Base-by-base conservation (phyloP, 53 echinoderm and acorn worm genomes). In the Stichopus horrens region DNA sequence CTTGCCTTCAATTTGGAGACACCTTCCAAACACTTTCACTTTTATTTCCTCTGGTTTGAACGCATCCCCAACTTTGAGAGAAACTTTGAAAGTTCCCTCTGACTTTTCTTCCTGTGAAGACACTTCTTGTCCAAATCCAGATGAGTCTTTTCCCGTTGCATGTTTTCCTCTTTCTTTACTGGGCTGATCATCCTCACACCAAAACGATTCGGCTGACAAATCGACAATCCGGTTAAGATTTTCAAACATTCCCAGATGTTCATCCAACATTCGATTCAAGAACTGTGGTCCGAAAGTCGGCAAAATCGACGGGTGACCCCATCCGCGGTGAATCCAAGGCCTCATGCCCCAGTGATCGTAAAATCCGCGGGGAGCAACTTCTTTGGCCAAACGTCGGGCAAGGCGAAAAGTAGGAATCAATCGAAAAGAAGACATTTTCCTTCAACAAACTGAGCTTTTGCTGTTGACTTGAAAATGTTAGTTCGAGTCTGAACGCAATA, bases 401-500 rank as follows among this genome's bases (percentile, higher is more conserved):
- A 86, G 21, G 20, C 74, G 86, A 53, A 86, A 86, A 5, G 86
- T 73, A 22, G 86, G 86, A 16, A 86, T 22, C 53, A 86, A 20
- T 22, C 86, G 86, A 86, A 73, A 86, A 53, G 84, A 83, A 18
- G 84, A 83, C 84, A 83, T 83, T 83, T 75, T 19, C 19, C 9
- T 14, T 75, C 22, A 37, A 75, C 11, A 11, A 11, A 67, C 11
- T 11, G n/a, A 67, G 68, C 13, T n/a, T n/a, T 67, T 14, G n/a
- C 68, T n/a, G 1, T 67, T n/a, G n/a, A 67, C 68, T 67, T 67
- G 0, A 67, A 67, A 67, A 67, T n/a, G 18, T 10, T 21, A 4
- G 76, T 76, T 76, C 13, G 76, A 76, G 21, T 10, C 37, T 76
- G 13, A 76, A 21, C 13, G 10, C 76, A 37, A 37, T 37, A 37